Evolutionary conservation across 2,888 invertebrate genomes (phyloP).

Genomic region (Scaptomyza tumidula): DNA sequence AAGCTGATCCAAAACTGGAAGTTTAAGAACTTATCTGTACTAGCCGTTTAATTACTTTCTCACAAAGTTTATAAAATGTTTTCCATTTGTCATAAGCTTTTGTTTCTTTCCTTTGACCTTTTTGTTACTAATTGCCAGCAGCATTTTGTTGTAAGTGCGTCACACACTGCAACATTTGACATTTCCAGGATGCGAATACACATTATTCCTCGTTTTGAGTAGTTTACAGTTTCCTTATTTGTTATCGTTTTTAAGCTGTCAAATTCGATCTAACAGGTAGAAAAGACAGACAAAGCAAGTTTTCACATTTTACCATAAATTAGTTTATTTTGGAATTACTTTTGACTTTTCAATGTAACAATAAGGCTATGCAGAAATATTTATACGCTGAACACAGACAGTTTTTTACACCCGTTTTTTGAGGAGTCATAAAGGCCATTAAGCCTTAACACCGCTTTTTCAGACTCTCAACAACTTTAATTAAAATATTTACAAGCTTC

Average conservation of each 20-base stretch:
- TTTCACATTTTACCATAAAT: background rate
- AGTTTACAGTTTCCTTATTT: background rate
- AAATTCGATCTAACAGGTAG: background rate
- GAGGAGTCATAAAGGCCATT: no score
- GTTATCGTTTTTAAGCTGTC: background rate
- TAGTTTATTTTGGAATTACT: no score
- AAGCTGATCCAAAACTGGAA: no score
- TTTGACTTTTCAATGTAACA: no score
- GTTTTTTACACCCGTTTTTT: no score
- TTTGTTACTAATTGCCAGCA: background rate
- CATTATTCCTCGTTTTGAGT: background rate
- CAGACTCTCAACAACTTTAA: no score
- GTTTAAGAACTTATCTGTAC: no score
- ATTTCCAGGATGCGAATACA: background rate
- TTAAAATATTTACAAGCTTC: no score
- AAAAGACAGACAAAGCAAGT: background rate
- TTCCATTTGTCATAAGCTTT: constrained; percentile 39
- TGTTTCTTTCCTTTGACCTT: constrained; percentile 8
- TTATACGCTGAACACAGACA: no score
- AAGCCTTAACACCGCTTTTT: no score
- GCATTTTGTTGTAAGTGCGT: background rate
- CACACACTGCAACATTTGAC: constrained; percentile 1
- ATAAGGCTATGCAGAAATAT: no score
- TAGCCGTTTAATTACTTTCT: no score
- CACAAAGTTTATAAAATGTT: constrained; percentile 36